Evolutionary conservation across 2,113 vertebrate species (phyloP).

Genomic region (Columbina picui): DNA sequence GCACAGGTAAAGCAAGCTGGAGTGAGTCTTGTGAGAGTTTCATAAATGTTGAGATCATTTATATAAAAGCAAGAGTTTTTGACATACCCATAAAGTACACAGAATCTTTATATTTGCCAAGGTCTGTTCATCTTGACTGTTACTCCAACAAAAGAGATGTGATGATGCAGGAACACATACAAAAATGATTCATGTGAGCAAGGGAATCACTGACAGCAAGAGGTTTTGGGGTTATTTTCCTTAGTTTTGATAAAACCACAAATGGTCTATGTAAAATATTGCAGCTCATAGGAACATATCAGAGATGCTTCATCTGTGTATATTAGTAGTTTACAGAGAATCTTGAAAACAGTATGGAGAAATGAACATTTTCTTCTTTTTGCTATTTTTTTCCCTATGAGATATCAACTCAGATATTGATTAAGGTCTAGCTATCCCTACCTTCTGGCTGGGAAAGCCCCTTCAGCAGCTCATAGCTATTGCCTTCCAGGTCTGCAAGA

Average conservation of each 20-base stretch:
- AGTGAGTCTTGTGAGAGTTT: background rate
- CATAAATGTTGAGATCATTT: background rate
- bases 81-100: background rate
- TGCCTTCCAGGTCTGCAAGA: background rate
- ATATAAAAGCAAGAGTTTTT: background rate
- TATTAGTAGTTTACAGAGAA: background rate
- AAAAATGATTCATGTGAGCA: background rate
- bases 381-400: background rate
- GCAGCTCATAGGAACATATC: background rate
- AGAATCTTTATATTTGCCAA: background rate
- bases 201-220: background rate
- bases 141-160: background rate
- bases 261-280: background rate
- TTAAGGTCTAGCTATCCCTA: background rate
- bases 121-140: background rate
- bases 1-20: background rate
- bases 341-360: background rate
- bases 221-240: background rate
- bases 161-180: background rate
- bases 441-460: background rate
- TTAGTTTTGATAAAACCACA: background rate
- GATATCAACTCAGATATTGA: background rate
- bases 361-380: background rate
- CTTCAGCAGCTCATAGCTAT: background rate
- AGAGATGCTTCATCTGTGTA: background rate